Conservation (phyloP, 2,797 vertebrate species). For the Erithacus rubecula region DNA sequence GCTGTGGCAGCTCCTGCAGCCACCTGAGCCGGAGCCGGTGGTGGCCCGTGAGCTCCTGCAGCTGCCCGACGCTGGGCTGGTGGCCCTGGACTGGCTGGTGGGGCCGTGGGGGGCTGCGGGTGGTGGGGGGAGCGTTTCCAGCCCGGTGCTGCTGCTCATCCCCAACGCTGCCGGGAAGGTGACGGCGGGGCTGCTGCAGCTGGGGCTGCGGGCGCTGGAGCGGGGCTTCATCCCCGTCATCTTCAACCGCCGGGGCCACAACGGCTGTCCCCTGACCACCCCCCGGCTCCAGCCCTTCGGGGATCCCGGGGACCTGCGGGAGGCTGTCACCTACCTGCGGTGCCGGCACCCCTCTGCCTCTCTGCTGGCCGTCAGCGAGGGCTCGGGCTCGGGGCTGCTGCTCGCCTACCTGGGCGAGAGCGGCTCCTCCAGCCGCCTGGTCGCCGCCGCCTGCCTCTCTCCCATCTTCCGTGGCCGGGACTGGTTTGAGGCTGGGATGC, state of each 20-base stretch:
- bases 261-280: constrained; percentile 53
- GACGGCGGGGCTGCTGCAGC: constrained; percentile 74
- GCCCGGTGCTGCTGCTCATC: constrained; percentile 80
- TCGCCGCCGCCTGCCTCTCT: constrained; percentile 85
- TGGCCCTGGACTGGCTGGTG: constrained; percentile 87
- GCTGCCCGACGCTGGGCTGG: constrained; percentile 78
- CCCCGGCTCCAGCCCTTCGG: constrained; percentile 83
- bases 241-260: constrained; percentile 44
- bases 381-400: constrained; percentile 86
- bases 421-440: constrained; percentile 84
- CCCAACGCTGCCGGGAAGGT: constrained; percentile 83
- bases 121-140: fast-evolving
- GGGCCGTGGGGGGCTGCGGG: constrained; percentile 16
- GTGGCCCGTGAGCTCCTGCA: constrained; percentile 83
- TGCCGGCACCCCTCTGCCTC: constrained; percentile 77
- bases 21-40: constrained; percentile 15
- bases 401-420: constrained; percentile 88
- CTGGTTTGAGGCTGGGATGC: constrained; percentile 83
- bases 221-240: not conserved
- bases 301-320: constrained; percentile 85
- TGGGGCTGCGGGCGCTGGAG: constrained; percentile 72
- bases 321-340: constrained; percentile 81
- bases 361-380: constrained; percentile 85
- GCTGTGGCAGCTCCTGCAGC: constrained; percentile 75
- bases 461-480: constrained; percentile 83